Evolutionary conservation across 2,113 vertebrate genomes (phyloP), one percentile per base, ranked within the genome.

Genomic region (Nerophis ophidion): DNA sequence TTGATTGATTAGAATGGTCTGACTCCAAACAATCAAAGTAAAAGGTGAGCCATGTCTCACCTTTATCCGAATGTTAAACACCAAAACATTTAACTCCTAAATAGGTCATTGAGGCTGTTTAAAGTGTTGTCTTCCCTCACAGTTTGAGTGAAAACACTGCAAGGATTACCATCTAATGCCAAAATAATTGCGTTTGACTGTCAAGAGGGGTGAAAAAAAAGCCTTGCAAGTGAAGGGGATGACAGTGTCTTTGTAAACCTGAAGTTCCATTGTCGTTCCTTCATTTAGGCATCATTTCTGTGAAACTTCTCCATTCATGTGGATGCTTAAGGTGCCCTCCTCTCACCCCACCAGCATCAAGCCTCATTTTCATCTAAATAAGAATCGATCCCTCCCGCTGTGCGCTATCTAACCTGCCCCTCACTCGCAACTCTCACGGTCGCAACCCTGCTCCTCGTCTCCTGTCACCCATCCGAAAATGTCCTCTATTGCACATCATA

Each of bases 341-440:
- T 81, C 74, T 85, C 87, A 83, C 86, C 86, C 77, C 86, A 85
- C 79, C 59, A 88, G 89, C 86, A 79, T 82, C 81, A 81, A 83
- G 85, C 83, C 90, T 91, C 89, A 91, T 91, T 91, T 91, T 91
- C 89, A 91, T 91, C 88, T 91, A 90, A 91, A 91, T 91, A 89
- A 90, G 87, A 91, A 91, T 91, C 87, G 89, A 91, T 91, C 87
- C 79, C 71, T 87, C 84, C 86, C 73, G 81, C 85, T 77, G 80
- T 81, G 82, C 86, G 70, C 80, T 84, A 83, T 86, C 84, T 26
- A 26, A 26, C 26, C 84, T 87, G 40, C 40, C 79, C 79, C 71
- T 82, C 80, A 75, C 77, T 84, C 80, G 70, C 65, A 85, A 81
- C 73, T 81, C 84, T 85, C 75, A 83, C 61, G 76, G 84, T 87